A percentile compares a stretch with the other conserved stretches of the same genome.
These are phyloP conservation scores for Athalia circularis DNA, from an alignment of 2,888 invertebrate genomes.

Conservation along the genomic window DNA sequence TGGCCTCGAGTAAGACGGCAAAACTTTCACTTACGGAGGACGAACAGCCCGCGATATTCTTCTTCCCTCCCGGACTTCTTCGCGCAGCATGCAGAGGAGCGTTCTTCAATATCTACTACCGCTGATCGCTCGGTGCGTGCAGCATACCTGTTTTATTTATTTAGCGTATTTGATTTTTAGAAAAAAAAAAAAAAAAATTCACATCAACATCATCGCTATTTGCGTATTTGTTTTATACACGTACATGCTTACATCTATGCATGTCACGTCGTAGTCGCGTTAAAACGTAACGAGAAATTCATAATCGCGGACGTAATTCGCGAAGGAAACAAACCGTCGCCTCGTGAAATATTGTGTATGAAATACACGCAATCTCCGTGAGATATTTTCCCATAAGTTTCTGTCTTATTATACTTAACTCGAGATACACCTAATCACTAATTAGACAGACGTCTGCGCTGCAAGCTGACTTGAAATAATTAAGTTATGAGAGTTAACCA, in stretches of 20 bases:
- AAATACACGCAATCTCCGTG: slow-evolving; percentile 39
- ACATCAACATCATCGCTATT: too few species aligned
- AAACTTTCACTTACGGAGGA: slow-evolving; percentile 45
- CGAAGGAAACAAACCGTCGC: neutral
- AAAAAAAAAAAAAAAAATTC: too few species aligned
- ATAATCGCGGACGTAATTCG: slow-evolving; percentile 37
- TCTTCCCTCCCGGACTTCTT: neutral
- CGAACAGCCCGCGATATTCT: slow-evolving; percentile 18
- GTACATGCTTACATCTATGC: neutral
- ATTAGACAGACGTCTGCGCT: slow-evolving; percentile 15
- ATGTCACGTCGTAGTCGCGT: neutral
- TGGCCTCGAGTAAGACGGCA: slow-evolving; percentile 31
- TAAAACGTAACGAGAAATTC: slow-evolving; percentile 37
- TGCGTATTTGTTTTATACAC: too few species aligned
- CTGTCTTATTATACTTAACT: neutral
- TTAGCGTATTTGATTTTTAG: too few species aligned
- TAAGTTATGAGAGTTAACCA: slow-evolving; percentile 36
- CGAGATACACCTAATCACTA: slow-evolving; percentile 17
- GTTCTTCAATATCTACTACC: neutral
- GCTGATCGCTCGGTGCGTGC: neutral
- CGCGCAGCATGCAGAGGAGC: neutral
- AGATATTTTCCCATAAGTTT: slow-evolving; percentile 41
- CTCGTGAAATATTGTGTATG: neutral
- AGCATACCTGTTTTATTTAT: too few species aligned
- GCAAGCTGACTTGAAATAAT: neutral